Conservation (phyloP, 2,888 invertebrate species). For the Plebejus melissa region DNA sequence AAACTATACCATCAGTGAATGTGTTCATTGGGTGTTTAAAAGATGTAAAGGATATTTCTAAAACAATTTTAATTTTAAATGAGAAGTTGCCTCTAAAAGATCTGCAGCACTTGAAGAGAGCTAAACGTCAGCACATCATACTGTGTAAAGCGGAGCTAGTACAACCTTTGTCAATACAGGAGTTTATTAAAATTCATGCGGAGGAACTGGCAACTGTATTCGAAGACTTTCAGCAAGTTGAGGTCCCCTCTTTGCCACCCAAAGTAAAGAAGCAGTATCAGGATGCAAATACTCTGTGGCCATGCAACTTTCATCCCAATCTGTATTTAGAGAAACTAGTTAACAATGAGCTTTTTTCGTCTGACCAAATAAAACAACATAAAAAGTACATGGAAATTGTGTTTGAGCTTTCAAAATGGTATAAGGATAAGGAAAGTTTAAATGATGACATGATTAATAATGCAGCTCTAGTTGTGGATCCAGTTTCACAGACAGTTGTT, state of each 20-base stretch:
- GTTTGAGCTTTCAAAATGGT: conserved; percentile 72
- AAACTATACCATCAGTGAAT: conserved; percentile 69
- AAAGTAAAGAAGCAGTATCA: conserved; percentile 83
- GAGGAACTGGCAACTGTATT: conserved; percentile 70
- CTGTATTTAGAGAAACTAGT: conserved; percentile 84
- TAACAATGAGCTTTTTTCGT: conserved; percentile 80
- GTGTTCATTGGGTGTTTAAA: conserved; percentile 81
- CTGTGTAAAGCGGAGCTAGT: conserved; percentile 60
- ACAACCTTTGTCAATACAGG: conserved; percentile 49
- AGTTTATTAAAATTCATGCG: conserved; percentile 58
- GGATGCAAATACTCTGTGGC: conserved; percentile 83
- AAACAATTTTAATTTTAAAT: conserved; percentile 79
- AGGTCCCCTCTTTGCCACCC: conserved; percentile 82
- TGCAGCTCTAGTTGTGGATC: conserved; percentile 85
- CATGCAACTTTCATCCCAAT: conserved; percentile 91
- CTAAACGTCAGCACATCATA: conserved; percentile 80
- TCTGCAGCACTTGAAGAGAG: conserved; percentile 86
- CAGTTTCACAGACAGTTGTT: conserved; percentile 80
- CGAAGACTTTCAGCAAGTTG: conserved; percentile 69
- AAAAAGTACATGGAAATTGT: conserved; percentile 79
- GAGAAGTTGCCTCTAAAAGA: conserved; percentile 78
- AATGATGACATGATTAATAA: conserved; percentile 43
- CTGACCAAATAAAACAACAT: conserved; percentile 74
- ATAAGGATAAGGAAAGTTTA: conserved; percentile 37
- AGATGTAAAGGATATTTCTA: conserved; percentile 81